Evolutionary conservation across 2,113 vertebrate species (phyloP).

Genomic region (Chascanopsetta lugubris): DNA sequence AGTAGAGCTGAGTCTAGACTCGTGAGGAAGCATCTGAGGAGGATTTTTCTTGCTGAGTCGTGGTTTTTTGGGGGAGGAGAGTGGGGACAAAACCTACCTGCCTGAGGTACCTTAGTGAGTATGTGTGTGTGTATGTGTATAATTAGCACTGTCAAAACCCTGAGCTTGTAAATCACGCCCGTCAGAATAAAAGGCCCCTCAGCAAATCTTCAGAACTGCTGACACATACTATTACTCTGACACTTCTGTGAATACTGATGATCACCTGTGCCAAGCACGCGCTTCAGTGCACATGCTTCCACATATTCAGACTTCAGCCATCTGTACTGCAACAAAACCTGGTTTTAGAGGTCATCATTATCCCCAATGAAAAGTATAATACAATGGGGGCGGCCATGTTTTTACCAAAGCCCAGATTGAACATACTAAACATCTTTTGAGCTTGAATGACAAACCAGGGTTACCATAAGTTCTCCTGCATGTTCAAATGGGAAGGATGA

Average conservation of each 20-base stretch:
- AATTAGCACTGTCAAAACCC: constrained; percentile 68
- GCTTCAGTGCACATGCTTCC: background rate
- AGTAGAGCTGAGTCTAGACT: constrained; percentile 17
- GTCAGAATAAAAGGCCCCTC: constrained; percentile 37
- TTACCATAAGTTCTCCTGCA: no score
- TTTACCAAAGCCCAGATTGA: no score
- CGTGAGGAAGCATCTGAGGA: constrained; percentile 6
- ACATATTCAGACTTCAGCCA: constrained; percentile 7
- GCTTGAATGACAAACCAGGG: no score
- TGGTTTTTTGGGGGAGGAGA: constrained; percentile 9
- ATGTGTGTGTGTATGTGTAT: constrained; percentile 57
- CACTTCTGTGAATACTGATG: constrained; percentile 1
- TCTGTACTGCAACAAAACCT: background rate
- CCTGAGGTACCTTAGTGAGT: constrained; percentile 31
- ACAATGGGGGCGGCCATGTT: no score
- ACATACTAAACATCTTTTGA: no score
- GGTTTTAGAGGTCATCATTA: background rate
- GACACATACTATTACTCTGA: constrained; percentile 30
- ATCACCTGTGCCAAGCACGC: background rate
- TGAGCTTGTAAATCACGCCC: constrained; percentile 69
- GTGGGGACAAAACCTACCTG: constrained; percentile 34
- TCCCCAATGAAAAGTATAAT: no score
- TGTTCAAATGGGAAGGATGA: no score
- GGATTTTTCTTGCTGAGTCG: constrained; percentile 64
- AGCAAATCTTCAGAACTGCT: constrained; percentile 31